These are phyloP conservation scores for Mastomys natalensis DNA, from an alignment of 2,113 vertebrate species.

Conservation along the genomic window DNA sequence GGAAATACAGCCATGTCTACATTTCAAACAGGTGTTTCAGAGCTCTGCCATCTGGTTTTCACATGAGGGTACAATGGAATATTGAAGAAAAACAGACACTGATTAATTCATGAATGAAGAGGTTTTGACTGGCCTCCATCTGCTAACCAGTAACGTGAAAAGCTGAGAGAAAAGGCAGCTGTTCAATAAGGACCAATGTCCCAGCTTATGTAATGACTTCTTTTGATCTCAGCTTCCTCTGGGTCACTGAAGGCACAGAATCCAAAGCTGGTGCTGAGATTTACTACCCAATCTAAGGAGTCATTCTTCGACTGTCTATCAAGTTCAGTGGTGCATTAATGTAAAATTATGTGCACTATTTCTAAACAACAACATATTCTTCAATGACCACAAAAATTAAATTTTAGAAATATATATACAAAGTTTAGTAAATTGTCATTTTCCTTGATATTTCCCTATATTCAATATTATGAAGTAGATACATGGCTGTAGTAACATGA, in stretches of 20 bases:
- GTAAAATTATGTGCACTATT: conserved; percentile 31
- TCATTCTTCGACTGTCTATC: conserved; percentile 49
- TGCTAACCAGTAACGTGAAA: conserved; percentile 66
- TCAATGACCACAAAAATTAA: conserved; percentile 28
- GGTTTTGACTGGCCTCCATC: conserved; percentile 19
- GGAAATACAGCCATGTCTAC: not conserved
- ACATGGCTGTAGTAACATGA: not conserved
- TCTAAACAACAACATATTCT: not conserved
- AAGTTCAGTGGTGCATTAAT: conserved; percentile 33
- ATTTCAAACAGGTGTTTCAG: not conserved
- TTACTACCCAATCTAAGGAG: not conserved
- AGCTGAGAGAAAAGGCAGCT: conserved; percentile 46
- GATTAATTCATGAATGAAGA: conserved; percentile 75
- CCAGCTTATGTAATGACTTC: not conserved
- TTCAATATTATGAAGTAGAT: conserved; percentile 35
- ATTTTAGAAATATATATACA: not conserved
- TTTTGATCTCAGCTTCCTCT: not conserved
- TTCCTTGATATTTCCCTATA: not conserved
- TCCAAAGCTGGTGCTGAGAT: not conserved
- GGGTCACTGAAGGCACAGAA: not conserved
- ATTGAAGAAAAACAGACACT: conserved; percentile 33
- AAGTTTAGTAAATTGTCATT: not conserved
- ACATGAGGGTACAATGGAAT: not conserved
- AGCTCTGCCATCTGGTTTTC: not conserved
- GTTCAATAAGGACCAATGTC: conserved; percentile 48